phyloP scores from a whole-genome alignment of 1,140 invertebrate species.

The Nephotettix cincticeps region DNA sequence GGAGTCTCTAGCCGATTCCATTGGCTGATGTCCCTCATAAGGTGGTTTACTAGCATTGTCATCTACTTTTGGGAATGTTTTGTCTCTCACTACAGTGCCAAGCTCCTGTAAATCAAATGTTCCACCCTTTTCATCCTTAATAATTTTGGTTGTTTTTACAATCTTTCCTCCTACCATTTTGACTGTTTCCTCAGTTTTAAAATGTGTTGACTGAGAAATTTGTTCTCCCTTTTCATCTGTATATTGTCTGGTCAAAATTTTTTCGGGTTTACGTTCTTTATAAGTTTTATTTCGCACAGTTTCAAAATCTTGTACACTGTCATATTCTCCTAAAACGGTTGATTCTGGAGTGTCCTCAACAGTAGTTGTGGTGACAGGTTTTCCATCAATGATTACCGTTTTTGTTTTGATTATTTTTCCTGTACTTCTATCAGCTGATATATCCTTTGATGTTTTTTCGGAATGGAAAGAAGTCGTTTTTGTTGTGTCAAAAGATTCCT shows the following conservation, averaged over 20 bases:
- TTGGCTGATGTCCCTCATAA: background rate
- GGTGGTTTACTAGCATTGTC: slow-evolving; percentile 27
- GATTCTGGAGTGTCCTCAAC: background rate
- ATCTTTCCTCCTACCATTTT: slow-evolving; percentile 33
- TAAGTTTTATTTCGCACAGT: too few relatives aligned
- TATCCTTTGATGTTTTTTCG: background rate
- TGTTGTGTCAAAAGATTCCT: background rate
- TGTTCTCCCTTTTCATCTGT: too few relatives aligned
- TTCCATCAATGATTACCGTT: slow-evolving; percentile 11
- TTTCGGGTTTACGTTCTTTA: too few relatives aligned
- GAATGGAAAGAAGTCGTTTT: background rate
- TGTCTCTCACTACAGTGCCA: background rate
- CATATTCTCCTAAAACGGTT: background rate
- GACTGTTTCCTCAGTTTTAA: slow-evolving; percentile 24
- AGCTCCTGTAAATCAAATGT: background rate
- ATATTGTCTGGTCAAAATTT: too few relatives aligned
- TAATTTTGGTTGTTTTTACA: slow-evolving; percentile 21
- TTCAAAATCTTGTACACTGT: too few relatives aligned
- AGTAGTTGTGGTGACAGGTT: background rate
- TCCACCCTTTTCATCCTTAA: background rate
- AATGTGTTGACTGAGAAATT: too few relatives aligned
- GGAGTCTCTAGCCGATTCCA: too few relatives aligned
- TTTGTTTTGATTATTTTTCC: slow-evolving; percentile 22
- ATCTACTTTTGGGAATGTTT: too few relatives aligned
- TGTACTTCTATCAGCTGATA: background rate